Evolutionary conservation across 2,888 invertebrate genomes (phyloP), one percentile per base, ranked within the genome.

Genomic region (Malachius bipustulatus): DNA sequence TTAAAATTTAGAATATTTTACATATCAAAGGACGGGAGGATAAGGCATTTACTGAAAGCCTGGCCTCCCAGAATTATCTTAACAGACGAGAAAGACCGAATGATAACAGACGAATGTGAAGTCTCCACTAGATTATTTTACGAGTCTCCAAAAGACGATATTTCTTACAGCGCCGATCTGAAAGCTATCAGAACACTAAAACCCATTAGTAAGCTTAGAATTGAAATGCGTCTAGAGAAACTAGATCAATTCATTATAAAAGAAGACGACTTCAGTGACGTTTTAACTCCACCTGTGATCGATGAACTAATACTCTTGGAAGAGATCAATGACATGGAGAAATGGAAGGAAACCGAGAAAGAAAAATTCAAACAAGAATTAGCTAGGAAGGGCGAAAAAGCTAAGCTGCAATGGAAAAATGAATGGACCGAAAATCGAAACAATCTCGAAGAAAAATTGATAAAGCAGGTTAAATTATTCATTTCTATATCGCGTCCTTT

Each of bases 301-400:
- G 60, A 60, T 33, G 61, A 61, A 35, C 39, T 51, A n/a, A 48
- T 66, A 40, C 62, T 63, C 1, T 59, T 67, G 13, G 71, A 70
- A 56, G 70, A 74, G 45, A 69, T 81, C 0, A 67, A 73, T 19
- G 79, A 81, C 41, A 59, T 84, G 2, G 78, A 79, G 50, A 73
- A 73, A 14, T 84, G 83, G 82, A 83, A 81, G 51, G 70, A 73
- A 41, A 65, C 69, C 14, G 75, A 81, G 49, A 74, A 77, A 49
- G 67, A 72, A 40, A 51, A 72, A 4, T 82, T 75, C 48, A 67
- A 71, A 49, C 56, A 60, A 27, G 75, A 76, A 58, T 71, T 77
- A 50, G 46, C 50, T 24, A 14, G 33, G 2, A 39, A 44, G 3
- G 48, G 41, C 24, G 43, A 49, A 37, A 43, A 48, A 30, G 40